Evolutionary conservation across 2,888 invertebrate species (phyloP).

Genomic region (Zeuzera pyrina): DNA sequence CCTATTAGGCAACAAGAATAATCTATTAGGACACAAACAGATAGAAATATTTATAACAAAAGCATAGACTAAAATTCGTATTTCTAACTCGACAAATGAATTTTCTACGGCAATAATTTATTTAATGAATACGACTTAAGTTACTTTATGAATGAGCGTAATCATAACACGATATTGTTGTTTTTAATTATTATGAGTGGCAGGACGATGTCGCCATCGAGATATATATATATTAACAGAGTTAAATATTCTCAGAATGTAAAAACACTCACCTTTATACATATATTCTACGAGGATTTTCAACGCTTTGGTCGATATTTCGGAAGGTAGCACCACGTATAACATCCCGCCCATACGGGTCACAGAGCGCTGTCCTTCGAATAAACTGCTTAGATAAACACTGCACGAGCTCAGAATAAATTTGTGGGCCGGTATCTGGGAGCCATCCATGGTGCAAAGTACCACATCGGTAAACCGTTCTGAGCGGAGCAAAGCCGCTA

Average conservation of each 20-base stretch:
- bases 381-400: slow-evolving; percentile 54
- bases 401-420: slow-evolving; percentile 89
- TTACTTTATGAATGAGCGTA: no score
- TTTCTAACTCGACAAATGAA: no score
- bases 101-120: no score
- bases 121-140: no score
- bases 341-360: slow-evolving; percentile 68
- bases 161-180: no score
- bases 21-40: no score
- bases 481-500: slow-evolving; percentile 83
- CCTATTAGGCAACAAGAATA: no score
- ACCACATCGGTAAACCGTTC: slow-evolving; percentile 89
- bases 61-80: no score
- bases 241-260: neutral
- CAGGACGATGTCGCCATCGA: no score
- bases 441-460: slow-evolving; percentile 83
- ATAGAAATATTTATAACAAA: no score
- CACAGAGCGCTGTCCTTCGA: slow-evolving; percentile 62
- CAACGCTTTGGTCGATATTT: slow-evolving; percentile 84
- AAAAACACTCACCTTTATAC: slow-evolving; percentile 75
- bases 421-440: slow-evolving; percentile 88
- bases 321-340: slow-evolving; percentile 84
- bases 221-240: no score
- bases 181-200: no score
- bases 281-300: slow-evolving; percentile 89